phyloP scores from a whole-genome alignment of 2,113 vertebrate genomes.

The Ginglymostoma cirratum region DNA sequence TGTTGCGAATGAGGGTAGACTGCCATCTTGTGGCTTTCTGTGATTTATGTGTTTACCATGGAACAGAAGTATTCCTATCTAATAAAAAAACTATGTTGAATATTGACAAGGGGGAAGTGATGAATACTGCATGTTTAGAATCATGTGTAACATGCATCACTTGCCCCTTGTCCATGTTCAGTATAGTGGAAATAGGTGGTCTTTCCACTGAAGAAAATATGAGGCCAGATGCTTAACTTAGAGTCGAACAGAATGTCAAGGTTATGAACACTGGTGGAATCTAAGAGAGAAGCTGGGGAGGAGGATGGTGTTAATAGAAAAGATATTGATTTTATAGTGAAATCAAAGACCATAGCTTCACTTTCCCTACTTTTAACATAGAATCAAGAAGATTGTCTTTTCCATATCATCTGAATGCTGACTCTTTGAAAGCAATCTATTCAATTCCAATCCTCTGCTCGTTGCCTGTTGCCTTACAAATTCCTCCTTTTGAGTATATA shows the following conservation, averaged over 20 bases:
- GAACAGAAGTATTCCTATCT: not conserved
- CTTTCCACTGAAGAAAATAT: too few relatives aligned
- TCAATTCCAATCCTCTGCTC: too few relatives aligned
- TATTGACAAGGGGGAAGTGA: not conserved
- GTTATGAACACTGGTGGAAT: not conserved
- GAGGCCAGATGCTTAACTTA: not conserved
- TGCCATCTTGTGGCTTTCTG: slow-evolving; percentile 16
- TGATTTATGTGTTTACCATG: not conserved
- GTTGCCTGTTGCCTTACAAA: too few relatives aligned
- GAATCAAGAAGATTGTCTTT: too few relatives aligned
- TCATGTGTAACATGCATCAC: not conserved
- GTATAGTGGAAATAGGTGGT: not conserved
- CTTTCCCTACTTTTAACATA: not conserved
- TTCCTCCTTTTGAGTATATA: too few relatives aligned
- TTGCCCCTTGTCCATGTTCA: not conserved
- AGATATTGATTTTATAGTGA: not conserved
- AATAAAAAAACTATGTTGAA: not conserved
- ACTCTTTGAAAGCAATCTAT: too few relatives aligned
- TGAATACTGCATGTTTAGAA: not conserved
- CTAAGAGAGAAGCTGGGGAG: not conserved
- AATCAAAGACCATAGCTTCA: not conserved
- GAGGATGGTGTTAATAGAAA: not conserved
- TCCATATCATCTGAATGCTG: too few relatives aligned
- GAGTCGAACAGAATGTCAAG: not conserved
- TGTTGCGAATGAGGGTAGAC: not conserved